Evolutionary conservation across 1,140 invertebrate genomes (phyloP), one percentile per base, ranked within the genome.

Genomic region (Pachyrhynchus sulphureomaculatus): DNA sequence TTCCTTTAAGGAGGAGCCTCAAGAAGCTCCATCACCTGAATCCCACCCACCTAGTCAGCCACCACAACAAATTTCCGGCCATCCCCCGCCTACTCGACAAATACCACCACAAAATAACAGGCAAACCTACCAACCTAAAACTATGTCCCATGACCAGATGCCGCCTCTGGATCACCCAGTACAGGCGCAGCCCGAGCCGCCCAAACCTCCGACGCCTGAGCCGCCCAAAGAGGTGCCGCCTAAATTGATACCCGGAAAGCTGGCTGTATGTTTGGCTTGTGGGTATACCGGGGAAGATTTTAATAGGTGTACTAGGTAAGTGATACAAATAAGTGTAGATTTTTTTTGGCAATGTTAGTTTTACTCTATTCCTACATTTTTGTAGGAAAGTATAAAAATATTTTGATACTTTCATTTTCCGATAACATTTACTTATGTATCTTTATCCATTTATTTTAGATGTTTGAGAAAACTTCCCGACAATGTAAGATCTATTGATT

Each of bases 281-380:
- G 88, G 88, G 17, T 85, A 86, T 65, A 83, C 84, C 39, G 87
- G 87, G 12, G 78, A 81, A 66, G 85, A 89, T 72, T 89, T 90
- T 72, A 86, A 84, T 69, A 82, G 81, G 41, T 91, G 89, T 73
- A 78, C 85, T 72, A 80, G 88, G 70, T 48, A 17, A 9, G 29
- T 36, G 6, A 20, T 15, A 6, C 5, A 18, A 5, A 15, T 17
- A 4, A 15, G 9, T 8, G 13, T n/a, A 4, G 4, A 39, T 39
- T 8, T 39, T 9, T 32, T 6, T 32, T 32, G 12, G 12, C 5
- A 32, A 32, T 32, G 12, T 32, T 6, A 6, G 12, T 32, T 32
- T 5, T 32, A 6, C 5, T 12, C 29, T 32, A 6, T 12, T 32
- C 5, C 12, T 32, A 32, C 12, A 32, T 32, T 32, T 32, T 4